Percentiles rank a stretch among this genome's conserved stretches.
These are phyloP conservation scores for Aselliscus stoliczkanus DNA, from an alignment of 2,797 vertebrate species.

Conservation along the genomic window DNA sequence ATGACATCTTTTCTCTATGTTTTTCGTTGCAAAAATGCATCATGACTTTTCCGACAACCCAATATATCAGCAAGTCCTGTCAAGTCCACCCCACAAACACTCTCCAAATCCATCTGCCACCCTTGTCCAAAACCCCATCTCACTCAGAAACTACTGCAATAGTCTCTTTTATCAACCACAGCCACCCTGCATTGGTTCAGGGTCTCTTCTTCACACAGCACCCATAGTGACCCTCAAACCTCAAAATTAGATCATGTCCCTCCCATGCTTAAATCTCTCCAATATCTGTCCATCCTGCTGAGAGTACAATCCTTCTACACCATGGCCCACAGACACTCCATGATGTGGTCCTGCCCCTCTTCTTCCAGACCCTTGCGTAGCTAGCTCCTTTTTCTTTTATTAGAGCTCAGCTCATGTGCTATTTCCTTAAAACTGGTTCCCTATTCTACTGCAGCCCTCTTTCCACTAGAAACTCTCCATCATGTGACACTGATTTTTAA, in stretches of 20 bases:
- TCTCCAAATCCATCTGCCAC: background rate
- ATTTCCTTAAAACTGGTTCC: background rate
- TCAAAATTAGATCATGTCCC: background rate
- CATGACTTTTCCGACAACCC: too few species aligned
- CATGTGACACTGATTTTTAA: background rate
- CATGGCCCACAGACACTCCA: background rate
- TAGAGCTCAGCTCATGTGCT: background rate
- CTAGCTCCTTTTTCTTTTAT: background rate
- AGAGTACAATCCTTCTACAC: background rate
- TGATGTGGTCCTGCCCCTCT: background rate
- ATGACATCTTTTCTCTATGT: too few species aligned
- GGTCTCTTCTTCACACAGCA: background rate
- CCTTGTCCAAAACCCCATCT: background rate
- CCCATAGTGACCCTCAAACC: background rate
- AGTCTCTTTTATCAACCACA: background rate
- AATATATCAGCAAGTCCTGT: background rate
- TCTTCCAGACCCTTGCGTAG: background rate
- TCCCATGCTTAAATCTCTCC: background rate
- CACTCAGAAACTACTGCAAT: background rate
- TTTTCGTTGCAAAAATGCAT: too few species aligned
- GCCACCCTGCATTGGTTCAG: background rate
- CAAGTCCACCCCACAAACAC: background rate
- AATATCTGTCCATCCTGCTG: background rate
- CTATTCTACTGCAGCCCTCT: background rate
- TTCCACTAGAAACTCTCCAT: background rate